Conservation (phyloP, 1,140 invertebrate genomes). For the Lasioglossum albipes region DNA sequence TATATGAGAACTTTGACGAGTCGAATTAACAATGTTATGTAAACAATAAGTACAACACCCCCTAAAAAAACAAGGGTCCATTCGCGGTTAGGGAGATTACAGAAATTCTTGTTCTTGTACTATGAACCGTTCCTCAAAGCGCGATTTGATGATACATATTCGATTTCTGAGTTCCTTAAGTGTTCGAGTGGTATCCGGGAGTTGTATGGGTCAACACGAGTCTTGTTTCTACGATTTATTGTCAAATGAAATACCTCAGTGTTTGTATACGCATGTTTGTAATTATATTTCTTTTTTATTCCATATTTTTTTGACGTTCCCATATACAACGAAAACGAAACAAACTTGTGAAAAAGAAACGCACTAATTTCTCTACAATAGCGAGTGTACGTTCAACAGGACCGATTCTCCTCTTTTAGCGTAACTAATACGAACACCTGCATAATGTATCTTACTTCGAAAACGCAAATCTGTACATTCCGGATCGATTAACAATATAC, state of each 20-base stretch:
- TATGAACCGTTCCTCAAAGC: constrained; percentile 1
- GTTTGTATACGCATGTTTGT: not conserved
- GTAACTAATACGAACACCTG: not conserved
- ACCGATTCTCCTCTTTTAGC: not conserved
- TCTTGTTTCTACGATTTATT: constrained; percentile 30
- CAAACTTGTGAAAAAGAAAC: constrained; percentile 14
- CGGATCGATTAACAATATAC: constrained; percentile 20
- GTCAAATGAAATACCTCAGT: constrained; percentile 34
- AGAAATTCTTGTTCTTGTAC: constrained; percentile 38
- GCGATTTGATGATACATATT: constrained; percentile 10
- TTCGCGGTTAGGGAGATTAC: constrained; percentile 42
- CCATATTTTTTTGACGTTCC: constrained; percentile 12
- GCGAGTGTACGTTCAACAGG: not conserved
- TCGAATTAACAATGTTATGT: constrained; percentile 60
- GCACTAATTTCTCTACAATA: constrained; percentile 12
- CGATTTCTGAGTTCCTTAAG: constrained; percentile 21
- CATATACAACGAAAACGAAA: constrained; percentile 54
- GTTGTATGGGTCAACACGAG: not conserved
- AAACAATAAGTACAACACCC: constrained; percentile 55
- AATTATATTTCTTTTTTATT: not conserved
- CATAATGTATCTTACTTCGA: not conserved
- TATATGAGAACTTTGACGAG: constrained; percentile 45
- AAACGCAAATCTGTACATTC: constrained; percentile 15
- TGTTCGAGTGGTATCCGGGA: not conserved
- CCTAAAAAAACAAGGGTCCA: constrained; percentile 56